Evolutionary conservation across 2,113 vertebrate species (phyloP).

Genomic region (Chamaetylas fuelleborni): DNA sequence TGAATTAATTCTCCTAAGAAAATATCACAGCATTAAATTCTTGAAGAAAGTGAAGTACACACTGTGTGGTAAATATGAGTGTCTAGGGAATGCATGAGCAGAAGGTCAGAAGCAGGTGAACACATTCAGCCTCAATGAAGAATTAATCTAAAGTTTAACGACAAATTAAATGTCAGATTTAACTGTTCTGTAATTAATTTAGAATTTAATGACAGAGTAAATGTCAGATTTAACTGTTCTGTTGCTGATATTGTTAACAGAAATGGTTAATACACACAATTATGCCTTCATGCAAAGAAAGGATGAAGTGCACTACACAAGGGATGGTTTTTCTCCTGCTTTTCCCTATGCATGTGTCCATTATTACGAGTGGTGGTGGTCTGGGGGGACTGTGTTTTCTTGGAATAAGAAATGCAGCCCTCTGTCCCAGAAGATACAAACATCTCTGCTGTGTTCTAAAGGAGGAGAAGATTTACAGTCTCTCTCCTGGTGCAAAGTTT

Average conservation of each 20-base stretch:
- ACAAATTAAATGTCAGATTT: conserved; percentile 48
- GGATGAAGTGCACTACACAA: neutral
- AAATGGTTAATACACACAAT: neutral
- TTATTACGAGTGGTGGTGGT: neutral
- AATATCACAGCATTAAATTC: neutral
- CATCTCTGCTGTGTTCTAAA: neutral
- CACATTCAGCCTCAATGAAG: neutral
- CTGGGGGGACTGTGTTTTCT: neutral
- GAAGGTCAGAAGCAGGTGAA: conserved; percentile 16
- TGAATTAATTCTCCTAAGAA: neutral
- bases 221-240: conserved; percentile 28
- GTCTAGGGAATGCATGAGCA: neutral
- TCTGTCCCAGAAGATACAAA: neutral
- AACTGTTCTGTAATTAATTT: conserved; percentile 34
- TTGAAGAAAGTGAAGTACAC: neutral
- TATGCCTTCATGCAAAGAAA: neutral
- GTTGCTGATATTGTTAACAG: neutral
- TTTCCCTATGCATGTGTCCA: neutral
- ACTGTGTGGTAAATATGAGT: neutral
- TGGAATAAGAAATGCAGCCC: neutral
- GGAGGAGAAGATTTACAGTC: neutral
- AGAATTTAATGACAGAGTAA: conserved; percentile 31
- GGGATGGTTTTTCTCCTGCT: neutral
- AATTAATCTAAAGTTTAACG: conserved; percentile 50
- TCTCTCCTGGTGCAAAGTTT: neutral